Evolutionary conservation across 2,113 vertebrate species (phyloP), one percentile per base, ranked within the genome.

Genomic region (Rhagologus leucostigma): DNA sequence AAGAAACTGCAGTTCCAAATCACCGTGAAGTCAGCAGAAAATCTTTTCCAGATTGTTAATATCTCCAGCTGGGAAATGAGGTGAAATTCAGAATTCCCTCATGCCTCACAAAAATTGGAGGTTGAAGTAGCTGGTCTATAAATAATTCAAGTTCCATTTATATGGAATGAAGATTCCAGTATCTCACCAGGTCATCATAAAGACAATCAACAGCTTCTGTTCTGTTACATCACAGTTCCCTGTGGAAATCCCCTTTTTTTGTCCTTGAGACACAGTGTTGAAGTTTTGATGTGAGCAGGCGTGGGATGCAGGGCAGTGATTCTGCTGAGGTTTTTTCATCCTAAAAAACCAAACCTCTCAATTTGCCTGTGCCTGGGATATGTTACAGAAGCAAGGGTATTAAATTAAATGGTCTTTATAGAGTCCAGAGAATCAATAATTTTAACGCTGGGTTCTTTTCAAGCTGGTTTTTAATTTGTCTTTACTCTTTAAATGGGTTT

Each of bases 251-350:
- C 37, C 17, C 33, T 17, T 65, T 73, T 65, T 49, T 27, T 64
- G 83, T 65, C 71, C 76, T 57, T 55, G 71, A 89, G 86, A 53
- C 0, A 0, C 4, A 10, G 46, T 67, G 68, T 47, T 42, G 7
- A 24, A 55, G 35, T 3, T 47, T 86, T 47, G 65, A 75, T 47
- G 77, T 2, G 18, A 79, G 87, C 55, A 70, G 46, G 63, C 3
- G 3, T 65, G 83, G 76, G 80, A 81, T 60, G 83, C 79, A 92
- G 52, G 69, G 69, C 86, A 23, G 52, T 7, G 47, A 78, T 86
- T 90, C 76, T 96, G 93, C 95, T 95, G 94, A 95, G 86, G 15
- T n/a, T n/a, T n/a, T n/a, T n/a, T n/a, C n/a, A n/a, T n/a, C 47
- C 57, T 59, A 11, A 62, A 89, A 67, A 64, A 3, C 14, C 29